A percentile compares a stretch with the other conserved stretches of the same genome.
Conservation (phyloP, 2,113 vertebrate species). For the Gobiocypris rarus region DNA sequence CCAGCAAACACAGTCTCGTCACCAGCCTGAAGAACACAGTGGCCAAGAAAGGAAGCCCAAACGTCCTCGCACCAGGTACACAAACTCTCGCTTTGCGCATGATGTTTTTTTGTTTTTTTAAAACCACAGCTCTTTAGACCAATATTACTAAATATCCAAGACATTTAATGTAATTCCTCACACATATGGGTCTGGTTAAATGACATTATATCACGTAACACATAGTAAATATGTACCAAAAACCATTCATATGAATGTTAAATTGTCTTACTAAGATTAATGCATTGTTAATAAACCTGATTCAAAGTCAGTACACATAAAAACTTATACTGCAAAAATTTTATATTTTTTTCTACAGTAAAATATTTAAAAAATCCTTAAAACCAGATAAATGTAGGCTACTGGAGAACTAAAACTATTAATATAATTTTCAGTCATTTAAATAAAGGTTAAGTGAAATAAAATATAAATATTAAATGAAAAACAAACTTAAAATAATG, state of each 20-base stretch:
- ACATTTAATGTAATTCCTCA: neutral
- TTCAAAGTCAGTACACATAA: neutral
- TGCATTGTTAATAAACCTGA: neutral
- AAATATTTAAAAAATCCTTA: neutral
- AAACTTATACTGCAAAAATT: too few species aligned
- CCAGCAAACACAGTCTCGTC: conserved; percentile 75
- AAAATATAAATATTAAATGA: neutral
- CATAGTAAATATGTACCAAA: neutral
- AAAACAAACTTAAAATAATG: neutral
- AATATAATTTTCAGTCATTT: neutral
- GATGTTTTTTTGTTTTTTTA: too few species aligned
- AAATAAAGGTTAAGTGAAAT: neutral
- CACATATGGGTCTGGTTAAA: neutral
- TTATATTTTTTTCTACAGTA: neutral
- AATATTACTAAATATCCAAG: neutral
- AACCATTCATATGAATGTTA: neutral
- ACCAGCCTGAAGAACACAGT: conserved; percentile 79
- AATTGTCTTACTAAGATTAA: neutral
- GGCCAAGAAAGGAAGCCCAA: conserved; percentile 79
- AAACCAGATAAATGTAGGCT: neutral
- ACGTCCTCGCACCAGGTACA: conserved; percentile 86
- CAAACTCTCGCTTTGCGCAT: neutral
- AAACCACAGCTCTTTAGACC: neutral
- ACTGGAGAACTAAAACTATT: neutral
- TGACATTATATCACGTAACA: neutral